Base-by-base conservation (phyloP, 1,140 invertebrate species). In the Sycophila sp. region DNA sequence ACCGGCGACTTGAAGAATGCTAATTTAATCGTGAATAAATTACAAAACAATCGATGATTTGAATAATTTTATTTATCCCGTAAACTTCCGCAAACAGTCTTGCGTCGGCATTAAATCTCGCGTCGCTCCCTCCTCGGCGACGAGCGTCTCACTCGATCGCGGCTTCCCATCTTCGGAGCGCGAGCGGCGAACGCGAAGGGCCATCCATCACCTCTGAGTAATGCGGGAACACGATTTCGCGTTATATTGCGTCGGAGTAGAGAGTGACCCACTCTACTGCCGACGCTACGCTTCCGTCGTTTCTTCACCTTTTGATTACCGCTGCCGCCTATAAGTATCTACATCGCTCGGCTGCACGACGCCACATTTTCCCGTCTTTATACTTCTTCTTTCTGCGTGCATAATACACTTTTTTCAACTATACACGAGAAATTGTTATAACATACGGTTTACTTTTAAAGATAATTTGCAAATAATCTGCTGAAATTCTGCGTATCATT, bases 131-230 rank as follows among this genome's bases (percentile, higher is more conserved):
- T 10, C 42, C 0, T 22, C 42, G 42, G 24, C 42, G 10, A 22
- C 17, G 15, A 22, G 24, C 42, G 19, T 59, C 56, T 45, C 40
- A 45, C 36, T 40, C 30, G 42, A 49, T 63, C 60, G 28, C 45
- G 13, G 38, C 45, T 49, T 63, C 28, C 30, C 60, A 49, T 63
- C 60, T 63, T 63, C 19, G 30, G 19, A 28, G 30, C 13, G 30
- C n/a, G 51, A 55, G n/a, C 51, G 30, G 36, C 56, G 32, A 60
- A 15, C 26, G 34, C 71, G 75, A 72, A 78, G 75, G 70, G 53
- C 76, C 73, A 83, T 83, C 80, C 78, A 83, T 82, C 81, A 83
- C 77, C 74, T 78, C 78, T 78, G 80, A 83, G 78, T 82, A 82
- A 83, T 80, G 77, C 77, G 74, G 76, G 75, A 74, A 81, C 76